Conservation (phyloP, 2,113 vertebrate genomes). For the Anhinga rufa region DNA sequence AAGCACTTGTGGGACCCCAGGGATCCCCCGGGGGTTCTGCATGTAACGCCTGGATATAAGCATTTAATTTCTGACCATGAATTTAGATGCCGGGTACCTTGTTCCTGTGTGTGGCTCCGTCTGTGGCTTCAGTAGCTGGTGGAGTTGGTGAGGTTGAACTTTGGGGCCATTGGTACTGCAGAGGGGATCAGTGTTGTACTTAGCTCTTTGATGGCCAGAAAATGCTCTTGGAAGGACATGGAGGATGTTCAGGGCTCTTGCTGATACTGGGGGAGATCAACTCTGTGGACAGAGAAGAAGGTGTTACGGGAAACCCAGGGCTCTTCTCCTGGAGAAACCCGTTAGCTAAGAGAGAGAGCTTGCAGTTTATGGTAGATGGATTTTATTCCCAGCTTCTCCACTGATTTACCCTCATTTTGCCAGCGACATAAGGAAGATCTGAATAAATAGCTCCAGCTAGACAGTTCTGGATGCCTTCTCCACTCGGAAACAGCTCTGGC, state of each 20-base stretch:
- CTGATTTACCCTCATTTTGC: slow-evolving; percentile 6
- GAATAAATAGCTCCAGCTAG: slow-evolving; percentile 25
- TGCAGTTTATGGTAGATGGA: background rate
- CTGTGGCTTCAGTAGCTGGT: background rate
- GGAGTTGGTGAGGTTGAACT: background rate
- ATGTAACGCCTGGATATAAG: background rate
- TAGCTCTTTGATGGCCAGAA: background rate
- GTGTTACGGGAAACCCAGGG: background rate
- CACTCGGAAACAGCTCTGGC: background rate
- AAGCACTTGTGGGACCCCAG: background rate
- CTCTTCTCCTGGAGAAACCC: background rate
- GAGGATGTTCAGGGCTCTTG: background rate
- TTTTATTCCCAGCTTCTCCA: slow-evolving; percentile 3
- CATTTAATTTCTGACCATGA: background rate
- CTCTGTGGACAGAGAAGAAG: background rate
- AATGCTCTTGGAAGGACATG: background rate
- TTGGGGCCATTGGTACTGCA: fast-evolving
- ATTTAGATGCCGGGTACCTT: background rate
- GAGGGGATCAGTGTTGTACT: background rate
- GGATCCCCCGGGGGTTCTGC: background rate
- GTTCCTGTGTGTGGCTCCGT: fast-evolving
- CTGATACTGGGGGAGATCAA: fast-evolving
- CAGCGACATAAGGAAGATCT: background rate
- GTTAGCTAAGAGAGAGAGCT: background rate
- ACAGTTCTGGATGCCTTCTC: slow-evolving; percentile 9